phyloP scores from a whole-genome alignment of 2,113 vertebrate genomes.

The Canis aureus region DNA sequence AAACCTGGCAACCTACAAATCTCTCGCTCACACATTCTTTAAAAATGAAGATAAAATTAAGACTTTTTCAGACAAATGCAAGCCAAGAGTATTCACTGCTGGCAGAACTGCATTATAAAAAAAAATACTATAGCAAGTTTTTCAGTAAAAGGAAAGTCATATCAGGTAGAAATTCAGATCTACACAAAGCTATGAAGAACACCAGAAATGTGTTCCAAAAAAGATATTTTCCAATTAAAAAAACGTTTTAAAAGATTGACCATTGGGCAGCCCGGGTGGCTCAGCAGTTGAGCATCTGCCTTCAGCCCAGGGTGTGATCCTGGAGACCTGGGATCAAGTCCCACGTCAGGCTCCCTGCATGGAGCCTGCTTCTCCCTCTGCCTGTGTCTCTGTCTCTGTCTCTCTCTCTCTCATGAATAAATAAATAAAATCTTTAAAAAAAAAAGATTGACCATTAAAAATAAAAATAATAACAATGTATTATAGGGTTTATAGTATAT shows the following conservation, averaged over 20 bases:
- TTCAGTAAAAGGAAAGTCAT: neutral
- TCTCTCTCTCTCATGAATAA: no score
- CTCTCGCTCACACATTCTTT: neutral
- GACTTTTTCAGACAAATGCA: slow-evolving; percentile 5
- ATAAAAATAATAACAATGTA: neutral
- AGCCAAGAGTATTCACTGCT: neutral
- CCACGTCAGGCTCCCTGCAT: no score
- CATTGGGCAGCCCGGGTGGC: no score
- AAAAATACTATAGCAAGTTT: slow-evolving; percentile 1
- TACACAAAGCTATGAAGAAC: neutral
- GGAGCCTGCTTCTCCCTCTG: no score
- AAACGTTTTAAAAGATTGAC: neutral
- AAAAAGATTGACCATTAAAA: neutral
- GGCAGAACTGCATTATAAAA: neutral
- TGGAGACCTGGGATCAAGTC: no score
- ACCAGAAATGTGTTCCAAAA: neutral
- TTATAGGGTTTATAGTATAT: neutral
- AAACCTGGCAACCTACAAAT: neutral
- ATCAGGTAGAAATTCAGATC: neutral
- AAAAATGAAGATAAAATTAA: slow-evolving; percentile 39
- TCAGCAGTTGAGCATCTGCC: no score
- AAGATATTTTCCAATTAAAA: neutral
- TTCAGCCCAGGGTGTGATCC: no score
- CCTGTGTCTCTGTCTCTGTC: no score
- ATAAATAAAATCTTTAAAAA: no score